phyloP scores from a whole-genome alignment of 2,113 vertebrate species.

The Nipponia nippon region DNA sequence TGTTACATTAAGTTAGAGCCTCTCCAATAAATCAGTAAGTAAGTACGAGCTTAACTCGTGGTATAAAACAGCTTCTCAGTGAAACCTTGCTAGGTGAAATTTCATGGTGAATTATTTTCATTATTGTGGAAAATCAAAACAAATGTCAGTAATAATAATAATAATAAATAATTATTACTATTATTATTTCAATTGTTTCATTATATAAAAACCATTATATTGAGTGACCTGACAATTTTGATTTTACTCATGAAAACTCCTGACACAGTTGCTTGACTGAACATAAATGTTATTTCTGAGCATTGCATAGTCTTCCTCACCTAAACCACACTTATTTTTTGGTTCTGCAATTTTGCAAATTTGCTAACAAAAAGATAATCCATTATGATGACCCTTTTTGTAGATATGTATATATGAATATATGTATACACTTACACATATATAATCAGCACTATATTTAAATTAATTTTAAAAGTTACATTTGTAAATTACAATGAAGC shows the following conservation, averaged over 20 bases:
- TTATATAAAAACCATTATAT: neutral
- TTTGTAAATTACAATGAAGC: neutral
- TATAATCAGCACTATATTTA: neutral
- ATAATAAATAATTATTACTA: neutral
- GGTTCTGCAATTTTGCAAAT: neutral
- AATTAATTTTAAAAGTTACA: neutral
- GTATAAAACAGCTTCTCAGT: neutral
- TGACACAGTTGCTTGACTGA: neutral
- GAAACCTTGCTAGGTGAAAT: neutral
- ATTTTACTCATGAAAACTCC: neutral
- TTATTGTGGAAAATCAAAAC: neutral
- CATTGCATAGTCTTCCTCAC: neutral
- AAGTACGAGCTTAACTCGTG: neutral
- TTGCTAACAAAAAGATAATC: neutral
- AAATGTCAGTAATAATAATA: neutral
- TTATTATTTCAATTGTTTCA: neutral
- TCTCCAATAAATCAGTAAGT: neutral
- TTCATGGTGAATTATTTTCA: neutral
- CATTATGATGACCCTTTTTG: neutral
- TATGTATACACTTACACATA: fast-evolving
- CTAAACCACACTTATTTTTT: neutral
- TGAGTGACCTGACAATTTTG: neutral
- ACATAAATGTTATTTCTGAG: neutral
- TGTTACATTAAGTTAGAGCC: neutral
- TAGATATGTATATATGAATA: neutral